Evolutionary conservation across 2,113 vertebrate species (phyloP).

Genomic region (Caloenas nicobarica): DNA sequence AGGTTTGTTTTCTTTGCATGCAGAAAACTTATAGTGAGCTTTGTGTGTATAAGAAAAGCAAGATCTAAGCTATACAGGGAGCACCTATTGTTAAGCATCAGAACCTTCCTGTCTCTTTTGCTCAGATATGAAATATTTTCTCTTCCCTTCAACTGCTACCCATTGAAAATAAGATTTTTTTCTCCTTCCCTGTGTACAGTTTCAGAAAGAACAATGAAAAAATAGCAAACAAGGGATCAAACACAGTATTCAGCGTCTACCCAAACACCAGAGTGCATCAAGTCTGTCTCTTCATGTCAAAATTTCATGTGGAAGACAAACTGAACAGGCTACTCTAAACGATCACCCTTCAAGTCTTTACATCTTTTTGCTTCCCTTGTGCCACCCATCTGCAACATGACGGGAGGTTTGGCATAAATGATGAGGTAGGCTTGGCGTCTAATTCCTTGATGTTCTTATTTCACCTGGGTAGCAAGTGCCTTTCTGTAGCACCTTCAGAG

Average conservation of each 20-base stretch:
- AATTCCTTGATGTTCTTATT: background rate
- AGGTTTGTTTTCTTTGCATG: background rate
- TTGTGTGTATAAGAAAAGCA: background rate
- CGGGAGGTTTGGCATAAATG: background rate
- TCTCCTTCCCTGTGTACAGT: background rate
- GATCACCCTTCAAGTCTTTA: background rate
- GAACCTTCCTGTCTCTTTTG: background rate
- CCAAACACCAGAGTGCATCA: background rate
- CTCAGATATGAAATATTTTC: constrained; percentile 11
- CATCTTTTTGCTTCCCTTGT: background rate
- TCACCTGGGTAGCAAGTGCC: rapidly evolving
- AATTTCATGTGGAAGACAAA: background rate
- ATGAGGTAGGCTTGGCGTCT: background rate
- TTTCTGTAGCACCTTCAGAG: background rate
- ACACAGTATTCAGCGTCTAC: background rate
- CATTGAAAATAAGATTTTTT: background rate
- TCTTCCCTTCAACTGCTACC: constrained; percentile 11
- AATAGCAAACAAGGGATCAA: background rate
- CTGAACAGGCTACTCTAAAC: background rate
- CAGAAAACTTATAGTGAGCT: background rate
- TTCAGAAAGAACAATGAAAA: background rate
- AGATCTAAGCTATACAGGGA: background rate
- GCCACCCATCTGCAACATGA: background rate
- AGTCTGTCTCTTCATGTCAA: background rate
- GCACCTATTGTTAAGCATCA: background rate